Base-by-base conservation (phyloP, 2,888 invertebrate species). In the Diloba caeruleocephala region DNA sequence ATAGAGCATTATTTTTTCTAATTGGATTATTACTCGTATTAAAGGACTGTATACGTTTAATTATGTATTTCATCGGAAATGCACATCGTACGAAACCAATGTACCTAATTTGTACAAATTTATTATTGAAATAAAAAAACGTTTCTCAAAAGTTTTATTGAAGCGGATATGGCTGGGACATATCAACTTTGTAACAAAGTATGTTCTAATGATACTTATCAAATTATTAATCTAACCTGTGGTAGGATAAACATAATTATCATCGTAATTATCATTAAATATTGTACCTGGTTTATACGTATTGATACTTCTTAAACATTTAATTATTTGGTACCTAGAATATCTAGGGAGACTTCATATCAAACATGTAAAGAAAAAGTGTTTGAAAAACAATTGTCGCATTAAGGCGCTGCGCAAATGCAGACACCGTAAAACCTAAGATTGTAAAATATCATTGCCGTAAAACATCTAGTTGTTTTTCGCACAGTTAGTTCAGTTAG, bases 61-160 rank as follows among this genome's bases (percentile, higher is more conserved):
- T 29, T 29, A 42, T 44, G 54, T 21, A 26, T 66, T 39, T 7
- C 13, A n/a, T 8, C 1, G 0, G 19, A 21, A 33, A 39, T 29
- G 42, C 38, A 54, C 55, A 36, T 38, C 34, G 58, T 71, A 66
- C 71, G 66, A 71, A 61, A 34, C 21, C 3, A 39, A 51, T 37
- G 33, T 46, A n/a, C n/a, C n/a, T n/a, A 31, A 54, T 49, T 53
- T 58, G 70, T 71, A 71, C 75, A 74, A 71, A 74, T 44, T 41
- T 62, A 71, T 71, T 74, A 71, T 71, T 74, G 38, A 44, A 29
- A 26, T 14, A 26, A n/a, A 15, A 23, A 23, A 53, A 36, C 9
- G 15, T 43, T 50, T 36, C 25, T 29, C 15, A 15, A 50, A 36
- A 14, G 14, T n/a, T 15, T 36, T 21, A 10, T 32, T 32, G 7